Evolutionary conservation across 2,113 vertebrate species (phyloP), one percentile per base, ranked within the genome.

Genomic region (Mastomys natalensis): DNA sequence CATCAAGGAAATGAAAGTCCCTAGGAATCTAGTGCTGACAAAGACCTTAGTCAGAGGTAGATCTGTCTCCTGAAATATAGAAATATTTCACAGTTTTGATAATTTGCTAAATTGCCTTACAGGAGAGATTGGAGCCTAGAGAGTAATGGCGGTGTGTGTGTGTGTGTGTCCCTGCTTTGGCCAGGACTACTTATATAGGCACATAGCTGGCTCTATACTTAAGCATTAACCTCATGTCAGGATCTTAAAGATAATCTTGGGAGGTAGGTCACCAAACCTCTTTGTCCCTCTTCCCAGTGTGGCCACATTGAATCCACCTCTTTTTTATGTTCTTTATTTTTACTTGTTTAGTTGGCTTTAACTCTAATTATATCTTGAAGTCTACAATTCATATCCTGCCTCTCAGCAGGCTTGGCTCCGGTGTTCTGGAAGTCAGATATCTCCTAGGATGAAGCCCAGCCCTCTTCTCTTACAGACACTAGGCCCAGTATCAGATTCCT

Each of bases 111-210:
- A 62, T n/a, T 40, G n/a, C n/a, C 37, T 58, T 29, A 15, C 21
- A 60, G 37, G 37, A 60, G 55, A 62, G 22, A 62, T 24, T 85
- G 24, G 58, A 64, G 8, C n/a, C 15, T 43, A 45, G 58, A 31
- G 13, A 62, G 37, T 31, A 13, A 64, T 43, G 12, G 34, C 22
- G 19, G 13, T 55, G 13, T n/a, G n/a, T n/a, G n/a, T n/a, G n/a
- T n/a, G n/a, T n/a, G n/a, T 5, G 4, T 13, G 13, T n/a, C 13
- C 24, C 4, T n/a, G 26, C 7, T 31, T 31, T 7, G 4, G 34
- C 26, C 58, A 64, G 58, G 15, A 45, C 58, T 62, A 9, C 58
- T 85, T 43, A 17, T 45, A 29, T 64, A 34, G 40, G 60, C 26
- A 5, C 19, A 9, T 34, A 29, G 21, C 40, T 31, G 60, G 60